These are phyloP conservation scores for Aphelenchoides fujianensis DNA, from an alignment of 1,140 invertebrate genomes.

Conservation along the genomic window DNA sequence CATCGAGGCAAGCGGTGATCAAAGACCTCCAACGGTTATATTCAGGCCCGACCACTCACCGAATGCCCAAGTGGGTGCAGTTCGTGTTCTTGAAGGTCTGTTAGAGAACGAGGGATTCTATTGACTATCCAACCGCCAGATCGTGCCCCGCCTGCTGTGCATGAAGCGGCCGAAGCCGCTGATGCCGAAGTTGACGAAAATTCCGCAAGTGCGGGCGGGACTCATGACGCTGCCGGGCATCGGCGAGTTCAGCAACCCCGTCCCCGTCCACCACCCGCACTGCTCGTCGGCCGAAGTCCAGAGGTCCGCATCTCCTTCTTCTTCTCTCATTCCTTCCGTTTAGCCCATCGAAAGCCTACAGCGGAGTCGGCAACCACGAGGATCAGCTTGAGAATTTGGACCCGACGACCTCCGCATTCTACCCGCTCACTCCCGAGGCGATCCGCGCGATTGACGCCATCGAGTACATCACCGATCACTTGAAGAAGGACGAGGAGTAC, in stretches of 20 bases:
- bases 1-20: constrained; percentile 80
- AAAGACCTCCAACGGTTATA: constrained; percentile 85
- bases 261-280: constrained; percentile 23
- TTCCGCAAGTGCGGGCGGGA: constrained; percentile 5
- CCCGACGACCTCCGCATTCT: constrained; percentile 26
- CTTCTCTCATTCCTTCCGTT: no score
- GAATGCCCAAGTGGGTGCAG: constrained; percentile 90
- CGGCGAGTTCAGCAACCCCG: constrained; percentile 14
- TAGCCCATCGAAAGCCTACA: neutral
- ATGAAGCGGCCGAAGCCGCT: constrained; percentile 17
- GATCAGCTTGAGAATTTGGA: constrained; percentile 19
- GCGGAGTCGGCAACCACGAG: neutral
- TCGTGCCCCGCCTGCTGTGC: constrained; percentile 14
- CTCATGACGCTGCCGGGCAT: constrained; percentile 10
- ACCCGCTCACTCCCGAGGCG: constrained; percentile 32
- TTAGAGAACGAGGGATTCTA: constrained; percentile 34
- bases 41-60: constrained; percentile 78
- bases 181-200: constrained; percentile 16
- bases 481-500: constrained; percentile 40
- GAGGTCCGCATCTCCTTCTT: neutral
- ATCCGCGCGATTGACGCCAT: constrained; percentile 41
- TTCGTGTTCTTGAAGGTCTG: constrained; percentile 76
- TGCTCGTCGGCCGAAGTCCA: constrained; percentile 8
- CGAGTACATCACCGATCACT: constrained; percentile 42
- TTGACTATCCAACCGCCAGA: constrained; percentile 41